phyloP scores from a whole-genome alignment of 2,113 vertebrate species.

The Microtus ochrogaster region DNA sequence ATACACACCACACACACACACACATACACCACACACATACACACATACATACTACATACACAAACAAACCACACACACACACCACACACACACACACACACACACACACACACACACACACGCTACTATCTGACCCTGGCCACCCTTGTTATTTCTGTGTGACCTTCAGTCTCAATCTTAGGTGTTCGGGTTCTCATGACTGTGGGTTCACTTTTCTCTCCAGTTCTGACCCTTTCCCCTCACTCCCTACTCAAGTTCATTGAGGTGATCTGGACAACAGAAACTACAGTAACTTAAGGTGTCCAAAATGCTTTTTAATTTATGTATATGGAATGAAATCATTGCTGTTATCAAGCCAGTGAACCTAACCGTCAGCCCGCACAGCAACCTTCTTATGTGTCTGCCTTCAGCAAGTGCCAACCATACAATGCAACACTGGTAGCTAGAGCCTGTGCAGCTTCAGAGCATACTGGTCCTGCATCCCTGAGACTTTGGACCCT shows the following conservation, averaged over 20 bases:
- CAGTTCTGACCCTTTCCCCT: background rate
- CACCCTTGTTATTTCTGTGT: background rate
- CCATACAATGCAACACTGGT: too few relatives aligned
- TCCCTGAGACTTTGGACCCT: background rate
- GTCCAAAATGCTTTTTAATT: background rate
- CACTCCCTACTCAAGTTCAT: background rate
- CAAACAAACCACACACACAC: too few relatives aligned
- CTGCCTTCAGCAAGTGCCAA: background rate
- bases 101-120: too few relatives aligned
- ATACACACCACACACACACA: too few relatives aligned
- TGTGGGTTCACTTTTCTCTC: background rate
- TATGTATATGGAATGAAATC: background rate
- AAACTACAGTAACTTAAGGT: background rate
- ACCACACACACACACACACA: background rate
- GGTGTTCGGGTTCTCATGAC: background rate
- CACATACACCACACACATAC: too few relatives aligned
- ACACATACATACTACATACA: background rate
- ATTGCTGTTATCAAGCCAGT: background rate
- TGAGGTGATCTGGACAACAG: background rate
- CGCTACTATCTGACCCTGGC: background rate
- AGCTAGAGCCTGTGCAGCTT: background rate
- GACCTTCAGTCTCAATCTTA: too few relatives aligned
- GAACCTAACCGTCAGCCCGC: background rate
- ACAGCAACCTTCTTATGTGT: too few relatives aligned
- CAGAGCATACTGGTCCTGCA: background rate